Evolutionary conservation across 2,113 vertebrate species (phyloP), one percentile per base, ranked within the genome.

Genomic region (Charina bottae): DNA sequence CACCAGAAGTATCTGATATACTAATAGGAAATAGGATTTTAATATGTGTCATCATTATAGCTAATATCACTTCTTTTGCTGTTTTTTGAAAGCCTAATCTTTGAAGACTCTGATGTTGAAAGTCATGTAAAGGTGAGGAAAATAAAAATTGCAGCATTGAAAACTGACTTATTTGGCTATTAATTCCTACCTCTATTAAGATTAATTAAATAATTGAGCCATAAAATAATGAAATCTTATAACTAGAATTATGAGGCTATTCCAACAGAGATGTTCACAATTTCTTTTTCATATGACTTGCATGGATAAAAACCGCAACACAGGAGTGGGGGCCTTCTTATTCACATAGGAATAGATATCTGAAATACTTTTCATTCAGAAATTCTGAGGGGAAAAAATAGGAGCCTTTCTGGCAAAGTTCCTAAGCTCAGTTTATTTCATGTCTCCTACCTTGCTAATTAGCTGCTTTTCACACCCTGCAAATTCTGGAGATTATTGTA

Each of bases 401-500:
- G 92, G 95, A 93, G 54, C 49, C 78, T 94, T 96, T 95, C 72
- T 93, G 42, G 72, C 58, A 93, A 92, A 92, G 53, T 68, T 94
- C 10, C 92, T 94, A 85, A 85, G 55, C 0, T 2, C 17, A 93
- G 54, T 49, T 94, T 93, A 78, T 92, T 85, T 94, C 85, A 95
- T 95, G 83, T 28, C 64, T 89, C 23, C 10, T 89, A 87, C 89
- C 64, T 90, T 92, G 90, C 62, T 0, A 53, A 83, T 95, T 91
- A 95, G 89, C 94, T 9, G 86, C 93, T 97, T 94, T 93, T 89
- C 37, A 23, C 26, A 28, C 88, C 7, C 10, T 91, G 56, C 78
- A 23, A 92, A 95, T 96, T 96, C 89, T 94, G 46, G 62, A 54
- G 89, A 85, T 58, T 92, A 55, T 94, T 96, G 92, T 93, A 93